A percentile compares a stretch with the other conserved stretches of the same genome.
These are phyloP conservation scores for Riptortus pedestris DNA, from an alignment of 1,140 invertebrate genomes.

Conservation along the genomic window DNA sequence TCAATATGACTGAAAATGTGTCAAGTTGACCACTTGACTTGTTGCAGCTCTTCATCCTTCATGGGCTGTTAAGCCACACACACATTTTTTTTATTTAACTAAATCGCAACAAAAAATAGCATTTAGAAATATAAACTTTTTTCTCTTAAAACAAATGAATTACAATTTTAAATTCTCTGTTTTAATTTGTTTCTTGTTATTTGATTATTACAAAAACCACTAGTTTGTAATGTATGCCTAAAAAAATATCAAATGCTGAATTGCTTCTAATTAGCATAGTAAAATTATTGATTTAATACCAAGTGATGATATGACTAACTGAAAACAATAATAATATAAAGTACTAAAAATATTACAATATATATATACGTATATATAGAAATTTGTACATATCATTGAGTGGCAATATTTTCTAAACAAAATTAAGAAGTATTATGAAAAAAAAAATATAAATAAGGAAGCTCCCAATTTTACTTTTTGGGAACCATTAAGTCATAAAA, in stretches of 20 bases:
- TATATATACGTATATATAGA: background rate
- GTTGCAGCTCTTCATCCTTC: too few relatives aligned
- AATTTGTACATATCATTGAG: slow-evolving; percentile 11
- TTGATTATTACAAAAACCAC: background rate
- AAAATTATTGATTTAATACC: background rate
- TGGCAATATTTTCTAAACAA: slow-evolving; percentile 15
- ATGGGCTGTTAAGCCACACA: too few relatives aligned
- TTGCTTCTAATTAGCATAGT: background rate
- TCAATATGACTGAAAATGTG: too few relatives aligned
- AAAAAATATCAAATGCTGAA: background rate
- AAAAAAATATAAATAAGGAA: background rate
- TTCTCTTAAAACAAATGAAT: too few relatives aligned
- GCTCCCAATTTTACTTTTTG: background rate
- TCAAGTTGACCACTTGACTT: too few relatives aligned
- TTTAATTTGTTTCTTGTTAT: too few relatives aligned
- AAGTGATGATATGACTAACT: background rate
- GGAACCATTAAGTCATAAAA: background rate
- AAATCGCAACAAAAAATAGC: too few relatives aligned
- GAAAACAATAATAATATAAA: background rate
- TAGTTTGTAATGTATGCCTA: background rate
- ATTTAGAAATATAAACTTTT: too few relatives aligned
- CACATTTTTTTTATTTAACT: too few relatives aligned
- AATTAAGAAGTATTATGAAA: background rate
- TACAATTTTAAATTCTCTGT: too few relatives aligned
- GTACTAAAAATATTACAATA: background rate